Conservation (phyloP, 2,113 vertebrate genomes). For the Malurus cyaneus region DNA sequence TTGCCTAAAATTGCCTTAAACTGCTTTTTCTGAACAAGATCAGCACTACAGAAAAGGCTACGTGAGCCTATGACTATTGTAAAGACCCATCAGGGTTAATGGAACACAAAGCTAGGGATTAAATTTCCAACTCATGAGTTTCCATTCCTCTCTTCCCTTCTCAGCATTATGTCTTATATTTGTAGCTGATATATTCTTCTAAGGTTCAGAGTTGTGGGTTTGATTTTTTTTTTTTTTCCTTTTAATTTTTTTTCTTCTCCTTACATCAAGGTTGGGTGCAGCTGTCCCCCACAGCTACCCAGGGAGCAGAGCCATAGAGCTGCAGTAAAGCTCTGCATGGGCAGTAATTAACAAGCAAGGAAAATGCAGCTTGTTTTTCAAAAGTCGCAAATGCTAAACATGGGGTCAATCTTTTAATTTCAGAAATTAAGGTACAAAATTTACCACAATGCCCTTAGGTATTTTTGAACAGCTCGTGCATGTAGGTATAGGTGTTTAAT, state of each 20-base stretch:
- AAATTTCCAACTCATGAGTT: neutral
- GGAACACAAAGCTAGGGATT: neutral
- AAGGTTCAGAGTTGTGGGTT: accelerated
- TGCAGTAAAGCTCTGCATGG: neutral
- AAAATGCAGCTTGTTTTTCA: neutral
- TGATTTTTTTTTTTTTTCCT: neutral
- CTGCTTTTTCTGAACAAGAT: neutral
- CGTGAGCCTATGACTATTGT: accelerated
- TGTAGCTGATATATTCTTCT: neutral
- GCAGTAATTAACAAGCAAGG: neutral
- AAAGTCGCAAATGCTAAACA: neutral
- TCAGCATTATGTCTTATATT: neutral
- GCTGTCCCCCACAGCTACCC: accelerated
- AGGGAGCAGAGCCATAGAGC: neutral
- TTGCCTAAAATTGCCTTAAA: neutral
- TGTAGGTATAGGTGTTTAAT: conserved; percentile 55
- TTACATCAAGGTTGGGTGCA: neutral
- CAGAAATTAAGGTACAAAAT: neutral
- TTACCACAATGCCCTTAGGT: neutral
- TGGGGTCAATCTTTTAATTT: neutral
- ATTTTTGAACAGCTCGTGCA: neutral
- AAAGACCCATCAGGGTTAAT: neutral
- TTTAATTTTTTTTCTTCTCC: neutral
- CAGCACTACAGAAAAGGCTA: neutral
- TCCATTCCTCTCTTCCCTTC: neutral